phyloP scores from a whole-genome alignment of 2,797 vertebrate genomes.

The Naso thynnoides region DNA sequence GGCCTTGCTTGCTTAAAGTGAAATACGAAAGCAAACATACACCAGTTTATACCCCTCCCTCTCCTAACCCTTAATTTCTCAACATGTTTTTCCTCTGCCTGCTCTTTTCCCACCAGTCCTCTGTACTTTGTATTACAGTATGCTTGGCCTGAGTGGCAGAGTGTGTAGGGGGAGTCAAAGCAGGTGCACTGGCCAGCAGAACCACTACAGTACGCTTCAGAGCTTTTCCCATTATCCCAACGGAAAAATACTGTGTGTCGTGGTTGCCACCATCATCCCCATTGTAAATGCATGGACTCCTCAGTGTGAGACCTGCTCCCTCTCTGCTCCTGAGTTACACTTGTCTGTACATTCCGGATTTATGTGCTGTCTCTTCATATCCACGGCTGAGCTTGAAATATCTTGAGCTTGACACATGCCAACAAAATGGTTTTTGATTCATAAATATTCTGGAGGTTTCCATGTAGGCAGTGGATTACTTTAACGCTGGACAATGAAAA shows the following conservation, averaged over 20 bases:
- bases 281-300: slow-evolving; percentile 57
- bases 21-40: slow-evolving; percentile 6
- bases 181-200: slow-evolving; percentile 37
- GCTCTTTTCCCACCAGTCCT: slow-evolving; percentile 16
- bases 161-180: slow-evolving; percentile 27
- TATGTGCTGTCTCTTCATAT: slow-evolving; percentile 55
- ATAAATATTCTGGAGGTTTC: slow-evolving; percentile 62
- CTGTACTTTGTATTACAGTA: slow-evolving; percentile 24
- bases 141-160: slow-evolving; percentile 29
- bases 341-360: slow-evolving; percentile 56
- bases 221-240: slow-evolving; percentile 66
- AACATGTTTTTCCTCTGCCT: slow-evolving; percentile 10
- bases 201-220: slow-evolving; percentile 49
- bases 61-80: not conserved
- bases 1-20: not conserved
- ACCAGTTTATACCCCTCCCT: not conserved
- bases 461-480: slow-evolving; percentile 14
- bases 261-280: slow-evolving; percentile 32
- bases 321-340: slow-evolving; percentile 24
- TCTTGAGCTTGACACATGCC: slow-evolving; percentile 42
- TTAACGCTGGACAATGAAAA: slow-evolving; percentile 29
- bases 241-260: slow-evolving; percentile 30
- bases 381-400: slow-evolving; percentile 61
- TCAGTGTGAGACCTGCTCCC: slow-evolving; percentile 29
- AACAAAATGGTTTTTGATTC: slow-evolving; percentile 59